Base-by-base conservation (phyloP, 2,888 invertebrate genomes). In the Hydraecia micacea region DNA sequence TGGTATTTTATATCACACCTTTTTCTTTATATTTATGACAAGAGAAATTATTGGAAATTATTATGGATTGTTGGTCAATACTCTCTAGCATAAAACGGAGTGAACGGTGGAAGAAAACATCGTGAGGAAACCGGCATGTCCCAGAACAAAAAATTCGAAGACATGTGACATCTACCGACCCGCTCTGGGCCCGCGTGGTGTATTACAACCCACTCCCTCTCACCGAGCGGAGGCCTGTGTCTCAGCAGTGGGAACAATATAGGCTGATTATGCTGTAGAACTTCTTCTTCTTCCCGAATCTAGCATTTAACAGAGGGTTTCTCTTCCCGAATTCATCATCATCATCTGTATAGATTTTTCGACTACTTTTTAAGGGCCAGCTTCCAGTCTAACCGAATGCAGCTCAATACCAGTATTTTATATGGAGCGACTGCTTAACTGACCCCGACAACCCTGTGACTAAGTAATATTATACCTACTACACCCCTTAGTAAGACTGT, bases 1-100 rank as follows among this genome's bases (percentile, higher is more conserved):
- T 66, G 58, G 39, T 15, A 36, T 46, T 76, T 86, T 70, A 52
- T 71, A 32, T 52, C 28, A 25, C 21, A 75, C 36, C 32, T 32
- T 49, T 49, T 67, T 67, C 8, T 46, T 75, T 62, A 42, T 49
- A 81, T 66, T 36, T 18, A 55, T 62, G 25, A 55, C 36, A 60
- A 79, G 25, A 39, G 55, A 36, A 15, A 21, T n/a, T 60, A n/a
- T 72, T n/a, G 0, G 28, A 49, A 36, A 39, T 62, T n/a, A n/a
- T n/a, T 8, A 18, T 52, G 13, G 32, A 46, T 58, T 58, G 4
- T 25, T 46, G 21, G 18, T 55, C 1, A n/a, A 52, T 52, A 58
- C 39, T 70, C 52, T 77, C 39, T 42, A 9, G 1, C 25, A n/a
- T 25, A 13, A 7, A 25, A 9, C 25, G 9, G 4, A 25, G 25